Percentiles rank a stretch among this genome's conserved stretches.
Evolutionary conservation across 2,888 invertebrate genomes (phyloP).

Genomic region (Diogma glabrata): DNA sequence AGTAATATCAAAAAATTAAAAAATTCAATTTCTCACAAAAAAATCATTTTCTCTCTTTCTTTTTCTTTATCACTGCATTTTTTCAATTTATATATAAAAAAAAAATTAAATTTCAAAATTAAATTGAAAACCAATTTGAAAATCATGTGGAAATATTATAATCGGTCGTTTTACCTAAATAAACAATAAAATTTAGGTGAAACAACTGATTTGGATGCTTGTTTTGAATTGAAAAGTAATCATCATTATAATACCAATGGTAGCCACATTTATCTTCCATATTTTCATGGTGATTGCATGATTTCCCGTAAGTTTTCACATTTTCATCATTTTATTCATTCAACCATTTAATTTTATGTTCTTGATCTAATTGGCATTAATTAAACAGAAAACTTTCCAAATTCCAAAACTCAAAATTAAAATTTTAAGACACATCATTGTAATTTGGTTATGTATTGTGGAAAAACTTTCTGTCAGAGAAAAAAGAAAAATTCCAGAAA

Average conservation of each 20-base stretch:
- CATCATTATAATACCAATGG: slow-evolving; percentile 51
- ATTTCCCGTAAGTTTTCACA: slow-evolving; percentile 58
- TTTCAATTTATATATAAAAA: no score
- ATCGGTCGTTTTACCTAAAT: no score
- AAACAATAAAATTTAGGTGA: no score
- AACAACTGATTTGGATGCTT: slow-evolving; percentile 35
- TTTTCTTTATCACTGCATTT: no score
- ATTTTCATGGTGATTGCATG: slow-evolving; percentile 70
- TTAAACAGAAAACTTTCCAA: neutral
- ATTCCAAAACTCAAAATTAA: neutral
- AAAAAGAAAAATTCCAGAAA: no score
- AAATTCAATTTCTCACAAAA: neutral
- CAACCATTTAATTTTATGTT: neutral
- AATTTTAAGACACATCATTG: no score
- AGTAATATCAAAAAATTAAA: no score
- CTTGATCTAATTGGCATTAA: slow-evolving; percentile 1
- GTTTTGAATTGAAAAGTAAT: slow-evolving; percentile 47
- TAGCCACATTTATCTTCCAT: slow-evolving; percentile 71
- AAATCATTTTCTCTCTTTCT: no score
- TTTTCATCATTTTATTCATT: slow-evolving; percentile 6
- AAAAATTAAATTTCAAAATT: slow-evolving; percentile 2
- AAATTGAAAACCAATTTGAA: no score
- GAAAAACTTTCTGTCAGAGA: no score
- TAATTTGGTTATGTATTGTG: no score
- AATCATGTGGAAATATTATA: no score